phyloP scores from a whole-genome alignment of 2,797 vertebrate species.

The Amblyraja radiata region DNA sequence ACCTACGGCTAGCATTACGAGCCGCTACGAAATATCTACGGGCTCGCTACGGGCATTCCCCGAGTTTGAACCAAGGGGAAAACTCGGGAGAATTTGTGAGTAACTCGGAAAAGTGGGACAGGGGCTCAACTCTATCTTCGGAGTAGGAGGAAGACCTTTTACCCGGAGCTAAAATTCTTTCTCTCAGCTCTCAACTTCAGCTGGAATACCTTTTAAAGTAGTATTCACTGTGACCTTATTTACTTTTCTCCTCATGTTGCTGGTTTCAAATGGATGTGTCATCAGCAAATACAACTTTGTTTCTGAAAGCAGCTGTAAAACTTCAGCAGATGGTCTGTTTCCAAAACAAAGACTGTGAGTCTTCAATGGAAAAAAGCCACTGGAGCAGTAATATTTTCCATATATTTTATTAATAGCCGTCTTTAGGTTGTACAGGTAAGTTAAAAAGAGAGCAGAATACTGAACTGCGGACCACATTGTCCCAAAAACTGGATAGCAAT shows the following conservation, averaged over 20 bases:
- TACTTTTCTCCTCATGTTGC: slow-evolving; percentile 30
- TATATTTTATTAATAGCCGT: not conserved
- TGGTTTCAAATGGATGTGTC: slow-evolving; percentile 26
- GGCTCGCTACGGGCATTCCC: no score
- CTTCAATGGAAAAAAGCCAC: slow-evolving; percentile 35
- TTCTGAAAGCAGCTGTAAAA: slow-evolving; percentile 37
- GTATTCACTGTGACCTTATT: slow-evolving; percentile 34
- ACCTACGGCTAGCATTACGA: no score
- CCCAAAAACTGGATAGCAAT: not conserved
- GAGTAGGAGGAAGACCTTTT: no score
- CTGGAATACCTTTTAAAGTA: not conserved
- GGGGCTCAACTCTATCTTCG: no score
- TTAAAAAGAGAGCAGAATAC: not conserved
- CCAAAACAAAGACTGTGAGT: slow-evolving; percentile 34
- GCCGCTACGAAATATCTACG: no score
- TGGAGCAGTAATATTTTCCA: slow-evolving; percentile 30
- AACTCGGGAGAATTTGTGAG: no score
- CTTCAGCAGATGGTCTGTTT: slow-evolving; percentile 30
- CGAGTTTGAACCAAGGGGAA: no score
- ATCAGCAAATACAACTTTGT: slow-evolving; percentile 38
- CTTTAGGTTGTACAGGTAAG: not conserved
- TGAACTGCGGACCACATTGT: not conserved
- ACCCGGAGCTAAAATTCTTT: not conserved
- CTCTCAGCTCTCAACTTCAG: not conserved
- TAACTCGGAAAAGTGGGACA: no score